Evolutionary conservation across 1,140 invertebrate genomes (phyloP).

Genomic region (Heliconius hermathena): DNA sequence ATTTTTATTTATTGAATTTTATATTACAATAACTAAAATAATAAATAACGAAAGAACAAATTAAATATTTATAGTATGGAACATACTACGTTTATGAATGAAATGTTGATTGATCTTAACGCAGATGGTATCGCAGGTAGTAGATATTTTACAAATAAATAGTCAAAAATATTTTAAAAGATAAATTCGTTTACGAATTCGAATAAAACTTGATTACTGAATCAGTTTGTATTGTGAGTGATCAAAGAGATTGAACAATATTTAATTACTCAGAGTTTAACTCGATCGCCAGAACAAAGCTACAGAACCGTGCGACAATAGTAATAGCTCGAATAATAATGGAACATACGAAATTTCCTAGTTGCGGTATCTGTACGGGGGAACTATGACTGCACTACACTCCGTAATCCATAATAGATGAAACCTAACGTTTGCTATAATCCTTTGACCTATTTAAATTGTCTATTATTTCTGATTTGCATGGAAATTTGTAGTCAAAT

Average conservation of each 20-base stretch:
- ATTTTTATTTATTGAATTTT: too few relatives aligned
- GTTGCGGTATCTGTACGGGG: background rate
- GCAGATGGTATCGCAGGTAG: background rate
- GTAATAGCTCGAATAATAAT: constrained; percentile 4
- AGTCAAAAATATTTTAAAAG: background rate
- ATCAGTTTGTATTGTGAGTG: background rate
- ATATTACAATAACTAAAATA: too few relatives aligned
- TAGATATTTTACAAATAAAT: background rate
- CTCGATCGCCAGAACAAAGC: background rate
- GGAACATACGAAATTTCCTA: constrained; percentile 9
- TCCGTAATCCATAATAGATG: constrained; percentile 24
- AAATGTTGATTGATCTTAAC: background rate
- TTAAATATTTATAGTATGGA: too few relatives aligned
- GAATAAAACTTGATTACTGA: background rate
- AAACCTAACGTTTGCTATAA: constrained; percentile 12
- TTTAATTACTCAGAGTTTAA: background rate
- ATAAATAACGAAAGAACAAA: too few relatives aligned
- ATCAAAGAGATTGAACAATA: background rate
- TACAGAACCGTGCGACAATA: background rate
- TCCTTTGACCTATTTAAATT: constrained; percentile 27
- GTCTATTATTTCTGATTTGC: background rate
- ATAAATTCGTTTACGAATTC: background rate
- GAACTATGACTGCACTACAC: background rate
- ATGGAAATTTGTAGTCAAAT: constrained; percentile 16
- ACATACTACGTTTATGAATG: background rate